These are phyloP conservation scores for Sesia apiformis DNA, from an alignment of 2,888 invertebrate species.

Conservation along the genomic window DNA sequence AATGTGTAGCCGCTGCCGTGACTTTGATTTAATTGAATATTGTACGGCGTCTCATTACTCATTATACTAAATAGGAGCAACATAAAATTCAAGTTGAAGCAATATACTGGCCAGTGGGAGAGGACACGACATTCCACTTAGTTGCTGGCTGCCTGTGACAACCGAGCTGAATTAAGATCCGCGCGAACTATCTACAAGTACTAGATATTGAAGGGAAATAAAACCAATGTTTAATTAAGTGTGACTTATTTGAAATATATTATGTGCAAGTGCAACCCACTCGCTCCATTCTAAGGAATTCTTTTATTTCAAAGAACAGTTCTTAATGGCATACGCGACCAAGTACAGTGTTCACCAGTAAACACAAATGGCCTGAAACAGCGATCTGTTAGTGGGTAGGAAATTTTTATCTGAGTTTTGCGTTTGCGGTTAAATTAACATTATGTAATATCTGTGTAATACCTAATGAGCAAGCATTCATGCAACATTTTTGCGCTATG, in stretches of 20 bases:
- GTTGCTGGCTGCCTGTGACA: constrained; percentile 26
- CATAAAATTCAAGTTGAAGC: constrained; percentile 26
- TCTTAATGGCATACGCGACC: too few relatives aligned
- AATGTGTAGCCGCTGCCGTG: constrained; percentile 7
- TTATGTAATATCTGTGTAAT: too few relatives aligned
- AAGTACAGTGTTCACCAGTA: too few relatives aligned
- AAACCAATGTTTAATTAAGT: constrained; percentile 27
- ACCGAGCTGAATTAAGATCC: constrained; percentile 28
- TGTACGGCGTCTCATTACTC: constrained; percentile 25
- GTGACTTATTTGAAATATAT: constrained; percentile 17
- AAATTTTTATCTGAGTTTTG: too few relatives aligned
- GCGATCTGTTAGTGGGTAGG: too few relatives aligned
- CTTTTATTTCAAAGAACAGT: background rate
- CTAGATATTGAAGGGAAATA: constrained; percentile 10
- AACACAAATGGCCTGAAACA: too few relatives aligned
- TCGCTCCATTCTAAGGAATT: background rate
- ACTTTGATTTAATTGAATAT: constrained; percentile 33
- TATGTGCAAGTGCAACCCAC: background rate
- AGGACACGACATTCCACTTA: constrained; percentile 52
- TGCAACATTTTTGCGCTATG: too few relatives aligned
- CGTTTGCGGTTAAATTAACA: too few relatives aligned
- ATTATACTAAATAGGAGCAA: constrained; percentile 33
- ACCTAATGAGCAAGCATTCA: too few relatives aligned
- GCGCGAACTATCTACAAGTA: constrained; percentile 11
- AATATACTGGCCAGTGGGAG: constrained; percentile 38